Conservation (phyloP, 2,888 invertebrate genomes). For the Drosophila paramelanica region DNA sequence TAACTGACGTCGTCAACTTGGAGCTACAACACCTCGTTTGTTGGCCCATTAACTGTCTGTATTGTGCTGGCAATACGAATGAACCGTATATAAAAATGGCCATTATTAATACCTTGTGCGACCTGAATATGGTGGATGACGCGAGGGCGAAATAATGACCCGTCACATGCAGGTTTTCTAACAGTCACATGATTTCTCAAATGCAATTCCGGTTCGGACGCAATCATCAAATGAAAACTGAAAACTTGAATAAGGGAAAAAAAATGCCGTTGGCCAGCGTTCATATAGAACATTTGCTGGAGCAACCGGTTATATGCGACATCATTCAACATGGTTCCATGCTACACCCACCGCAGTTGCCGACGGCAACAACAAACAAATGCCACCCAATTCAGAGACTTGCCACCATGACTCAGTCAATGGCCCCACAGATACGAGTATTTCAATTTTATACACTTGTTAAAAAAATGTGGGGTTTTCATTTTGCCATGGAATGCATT, state of each 20-base stretch:
- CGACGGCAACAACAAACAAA: conserved; percentile 31
- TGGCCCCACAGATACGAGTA: conserved; percentile 38
- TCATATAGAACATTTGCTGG: conserved; percentile 40
- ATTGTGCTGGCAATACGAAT: conserved; percentile 12
- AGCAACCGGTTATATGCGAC: conserved; percentile 65
- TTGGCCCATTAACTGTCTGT: conserved; percentile 18
- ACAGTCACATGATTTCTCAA: conserved; percentile 36
- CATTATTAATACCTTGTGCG: conserved; percentile 56
- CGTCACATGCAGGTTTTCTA: conserved; percentile 1
- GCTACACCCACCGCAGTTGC: conserved; percentile 44
- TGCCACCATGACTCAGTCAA: conserved; percentile 52
- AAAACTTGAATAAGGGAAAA: conserved; percentile 44
- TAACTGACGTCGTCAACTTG: conserved; percentile 20
- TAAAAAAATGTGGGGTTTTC: background rate
- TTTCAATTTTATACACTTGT: conserved; percentile 10
- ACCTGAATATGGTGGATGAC: conserved; percentile 46
- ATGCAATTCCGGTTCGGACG: conserved; percentile 61
- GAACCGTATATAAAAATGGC: conserved; percentile 39
- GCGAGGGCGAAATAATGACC: conserved; percentile 23
- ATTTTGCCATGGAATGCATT: no score
- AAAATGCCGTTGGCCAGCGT: conserved; percentile 40
- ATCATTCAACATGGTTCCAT: conserved; percentile 20
- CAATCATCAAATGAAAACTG: conserved; percentile 46
- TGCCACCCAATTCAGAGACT: conserved; percentile 47
- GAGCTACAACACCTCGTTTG: conserved; percentile 6